These are phyloP conservation scores for Echiichthys vipera DNA, from an alignment of 2,797 vertebrate genomes.

Conservation along the genomic window DNA sequence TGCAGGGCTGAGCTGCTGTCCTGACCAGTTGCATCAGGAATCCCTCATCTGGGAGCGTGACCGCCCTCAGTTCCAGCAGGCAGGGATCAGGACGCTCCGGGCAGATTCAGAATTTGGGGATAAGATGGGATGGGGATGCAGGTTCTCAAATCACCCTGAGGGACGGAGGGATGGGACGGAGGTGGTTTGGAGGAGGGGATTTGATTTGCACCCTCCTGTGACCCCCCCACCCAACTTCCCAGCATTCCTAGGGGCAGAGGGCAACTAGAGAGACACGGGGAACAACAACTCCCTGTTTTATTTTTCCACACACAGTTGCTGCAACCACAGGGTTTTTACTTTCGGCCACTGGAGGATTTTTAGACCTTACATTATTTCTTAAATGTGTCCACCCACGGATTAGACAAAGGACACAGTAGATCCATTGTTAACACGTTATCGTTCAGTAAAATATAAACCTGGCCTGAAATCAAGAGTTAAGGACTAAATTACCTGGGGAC, in stretches of 20 bases:
- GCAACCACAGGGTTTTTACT: slow-evolving; percentile 7
- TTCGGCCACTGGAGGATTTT: neutral
- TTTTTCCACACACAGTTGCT: neutral
- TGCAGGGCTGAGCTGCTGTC: slow-evolving; percentile 71
- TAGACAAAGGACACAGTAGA: neutral
- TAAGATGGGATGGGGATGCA: slow-evolving; percentile 70
- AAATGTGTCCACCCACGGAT: too few species aligned
- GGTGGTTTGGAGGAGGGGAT: neutral
- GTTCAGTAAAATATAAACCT: neutral
- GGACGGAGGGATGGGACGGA: slow-evolving; percentile 53
- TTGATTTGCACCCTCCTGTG: slow-evolving; percentile 27
- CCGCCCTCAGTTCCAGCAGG: slow-evolving; percentile 76
- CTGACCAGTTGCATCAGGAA: slow-evolving; percentile 72
- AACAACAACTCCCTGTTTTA: neutral
- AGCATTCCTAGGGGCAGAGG: slow-evolving; percentile 45
- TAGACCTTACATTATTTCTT: too few species aligned
- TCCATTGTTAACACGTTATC: neutral
- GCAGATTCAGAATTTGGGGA: slow-evolving; percentile 78
- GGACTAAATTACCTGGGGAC: too few species aligned
- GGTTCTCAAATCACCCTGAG: slow-evolving; percentile 60
- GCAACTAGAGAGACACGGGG: neutral
- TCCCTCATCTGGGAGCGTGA: slow-evolving; percentile 79
- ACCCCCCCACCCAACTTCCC: slow-evolving; percentile 35
- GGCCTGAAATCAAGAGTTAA: too few species aligned
- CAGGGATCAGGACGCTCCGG: slow-evolving; percentile 72